A percentile compares a stretch with the other conserved stretches of the same genome.
These are phyloP conservation scores for Drosophila recens DNA, from an alignment of 2,888 invertebrate genomes.

Conservation along the genomic window DNA sequence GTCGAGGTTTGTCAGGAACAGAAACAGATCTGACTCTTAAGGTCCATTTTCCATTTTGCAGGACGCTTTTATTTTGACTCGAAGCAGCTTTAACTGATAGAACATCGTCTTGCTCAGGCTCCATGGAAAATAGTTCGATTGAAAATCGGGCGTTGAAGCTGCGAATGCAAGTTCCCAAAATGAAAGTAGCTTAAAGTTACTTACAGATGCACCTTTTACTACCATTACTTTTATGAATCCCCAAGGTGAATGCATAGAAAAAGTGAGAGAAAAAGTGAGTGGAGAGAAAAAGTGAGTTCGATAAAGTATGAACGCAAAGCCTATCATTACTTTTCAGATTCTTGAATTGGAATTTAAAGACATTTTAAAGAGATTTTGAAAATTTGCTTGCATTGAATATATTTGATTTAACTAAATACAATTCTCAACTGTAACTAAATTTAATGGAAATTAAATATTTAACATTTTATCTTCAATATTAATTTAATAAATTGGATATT, in stretches of 20 bases:
- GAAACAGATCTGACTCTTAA: constrained; percentile 1
- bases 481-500: no score
- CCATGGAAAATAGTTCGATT: not conserved
- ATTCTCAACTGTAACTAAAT: no score
- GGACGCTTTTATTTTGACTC: constrained; percentile 13
- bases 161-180: not conserved
- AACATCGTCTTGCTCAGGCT: not conserved
- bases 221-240: not conserved
- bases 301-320: not conserved
- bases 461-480: no score
- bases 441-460: no score
- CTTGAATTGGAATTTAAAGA: no score
- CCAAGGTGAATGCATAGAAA: not conserved
- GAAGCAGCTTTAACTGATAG: not conserved
- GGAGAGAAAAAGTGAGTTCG: no score
- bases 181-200: constrained; percentile 5
- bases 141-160: not conserved
- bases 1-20: not conserved
- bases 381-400: no score
- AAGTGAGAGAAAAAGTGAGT: not conserved
- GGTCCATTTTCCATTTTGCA: not conserved
- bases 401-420: no score
- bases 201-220: not conserved
- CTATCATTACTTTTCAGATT: no score
- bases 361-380: no score